These are phyloP conservation scores for Fulica atra DNA, from an alignment of 2,113 vertebrate genomes.

Conservation along the genomic window DNA sequence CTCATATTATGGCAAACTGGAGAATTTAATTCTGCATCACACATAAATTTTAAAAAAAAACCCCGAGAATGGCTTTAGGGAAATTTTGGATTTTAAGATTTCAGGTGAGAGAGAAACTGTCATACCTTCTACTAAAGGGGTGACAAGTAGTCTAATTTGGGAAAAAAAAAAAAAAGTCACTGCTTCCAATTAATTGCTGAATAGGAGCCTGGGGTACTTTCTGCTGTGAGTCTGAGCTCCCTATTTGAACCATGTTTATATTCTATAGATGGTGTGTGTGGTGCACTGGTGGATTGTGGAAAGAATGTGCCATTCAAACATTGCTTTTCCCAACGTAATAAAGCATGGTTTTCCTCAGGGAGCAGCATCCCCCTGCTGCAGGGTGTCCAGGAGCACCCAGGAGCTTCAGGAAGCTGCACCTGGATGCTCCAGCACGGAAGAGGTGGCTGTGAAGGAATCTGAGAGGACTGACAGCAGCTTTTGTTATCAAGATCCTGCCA, in stretches of 20 bases:
- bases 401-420: neutral
- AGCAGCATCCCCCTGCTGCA: neutral
- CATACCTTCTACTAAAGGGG: neutral
- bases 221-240: neutral
- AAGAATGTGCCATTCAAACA: neutral
- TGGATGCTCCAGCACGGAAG: accelerated
- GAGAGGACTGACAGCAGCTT: neutral
- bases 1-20: neutral
- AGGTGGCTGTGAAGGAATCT: neutral
- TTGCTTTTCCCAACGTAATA: neutral
- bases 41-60: neutral
- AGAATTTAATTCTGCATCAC: neutral
- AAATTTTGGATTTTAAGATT: neutral
- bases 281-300: neutral
- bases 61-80: neutral
- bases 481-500: neutral
- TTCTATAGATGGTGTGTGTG: neutral
- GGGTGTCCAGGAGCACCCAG: neutral
- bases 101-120: neutral
- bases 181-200: neutral
- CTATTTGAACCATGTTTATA: neutral
- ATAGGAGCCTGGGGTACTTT: neutral
- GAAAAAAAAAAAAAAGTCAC: neutral
- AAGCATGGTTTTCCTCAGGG: neutral
- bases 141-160: neutral